A percentile compares a stretch with the other conserved stretches of the same genome.
Evolutionary conservation across 2,888 invertebrate species (phyloP).

Genomic region (Amphipyra berbera): DNA sequence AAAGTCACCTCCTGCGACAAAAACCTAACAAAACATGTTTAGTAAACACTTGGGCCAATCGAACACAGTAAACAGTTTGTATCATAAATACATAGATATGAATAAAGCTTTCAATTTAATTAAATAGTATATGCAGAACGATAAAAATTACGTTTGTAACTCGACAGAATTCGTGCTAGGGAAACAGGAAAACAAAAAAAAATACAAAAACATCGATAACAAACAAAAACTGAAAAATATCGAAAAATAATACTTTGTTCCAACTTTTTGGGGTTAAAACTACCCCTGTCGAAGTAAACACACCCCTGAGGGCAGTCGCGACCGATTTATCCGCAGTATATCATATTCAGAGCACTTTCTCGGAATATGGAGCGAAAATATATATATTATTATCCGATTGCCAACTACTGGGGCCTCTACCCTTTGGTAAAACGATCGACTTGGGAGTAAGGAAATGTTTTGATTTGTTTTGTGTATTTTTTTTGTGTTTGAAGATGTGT

Average conservation of each 20-base stretch:
- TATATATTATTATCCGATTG: conserved; percentile 86
- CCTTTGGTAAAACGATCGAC: conserved; percentile 81
- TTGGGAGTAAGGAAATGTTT: conserved; percentile 74
- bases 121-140: no score
- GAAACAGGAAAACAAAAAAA: no score
- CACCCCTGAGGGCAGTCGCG: conserved; percentile 78
- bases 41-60: no score
- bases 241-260: conserved; percentile 49
- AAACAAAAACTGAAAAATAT: conserved; percentile 50
- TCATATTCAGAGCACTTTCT: conserved; percentile 71
- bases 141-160: no score
- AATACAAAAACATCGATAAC: conserved; percentile 19
- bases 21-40: no score
- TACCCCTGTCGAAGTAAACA: conserved; percentile 76
- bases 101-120: no score
- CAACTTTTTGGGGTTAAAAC: conserved; percentile 37
- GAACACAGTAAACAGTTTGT: no score
- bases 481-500: conserved; percentile 9
- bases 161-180: no score
- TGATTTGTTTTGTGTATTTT: conserved; percentile 74
- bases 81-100: no score
- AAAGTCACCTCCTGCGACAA: no score
- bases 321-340: conserved; percentile 85
- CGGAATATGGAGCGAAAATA: conserved; percentile 74
- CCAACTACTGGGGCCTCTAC: conserved; percentile 69